Evolutionary conservation across 2,113 vertebrate genomes (phyloP).

Genomic region (Vidua macroura): DNA sequence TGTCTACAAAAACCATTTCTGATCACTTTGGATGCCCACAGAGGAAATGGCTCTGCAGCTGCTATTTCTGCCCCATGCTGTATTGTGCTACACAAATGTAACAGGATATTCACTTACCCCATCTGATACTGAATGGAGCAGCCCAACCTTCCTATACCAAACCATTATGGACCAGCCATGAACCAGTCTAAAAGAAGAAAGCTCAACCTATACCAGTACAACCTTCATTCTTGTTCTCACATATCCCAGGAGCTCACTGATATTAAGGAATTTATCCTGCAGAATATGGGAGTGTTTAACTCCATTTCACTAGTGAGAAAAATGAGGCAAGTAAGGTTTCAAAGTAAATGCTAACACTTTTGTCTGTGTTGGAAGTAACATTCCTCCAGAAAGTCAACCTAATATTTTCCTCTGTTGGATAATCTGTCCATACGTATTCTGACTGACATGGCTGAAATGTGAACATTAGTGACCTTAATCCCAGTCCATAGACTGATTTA

Average conservation of each 20-base stretch:
- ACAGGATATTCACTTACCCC: neutral
- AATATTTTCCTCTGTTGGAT: neutral
- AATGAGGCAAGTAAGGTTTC: neutral
- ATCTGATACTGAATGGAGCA: neutral
- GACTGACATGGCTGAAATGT: neutral
- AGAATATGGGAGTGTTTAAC: neutral
- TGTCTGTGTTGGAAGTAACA: neutral
- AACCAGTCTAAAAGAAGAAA: neutral
- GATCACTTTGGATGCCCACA: neutral
- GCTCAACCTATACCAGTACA: neutral
- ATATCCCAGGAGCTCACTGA: neutral
- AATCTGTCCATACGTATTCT: neutral
- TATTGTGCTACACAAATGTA: neutral
- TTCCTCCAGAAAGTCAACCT: neutral
- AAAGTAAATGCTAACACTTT: neutral
- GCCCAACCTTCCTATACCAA: neutral
- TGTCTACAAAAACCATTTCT: neutral
- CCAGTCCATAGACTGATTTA: neutral
- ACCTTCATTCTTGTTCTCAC: neutral
- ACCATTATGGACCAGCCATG: neutral
- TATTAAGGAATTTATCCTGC: neutral
- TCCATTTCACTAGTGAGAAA: neutral
- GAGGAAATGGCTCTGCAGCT: neutral
- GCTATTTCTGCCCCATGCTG: accelerated
- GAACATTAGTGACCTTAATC: neutral